Evolutionary conservation across 1,140 invertebrate genomes (phyloP), one percentile per base, ranked within the genome.

Genomic region (Anagrus nilaparvatae): DNA sequence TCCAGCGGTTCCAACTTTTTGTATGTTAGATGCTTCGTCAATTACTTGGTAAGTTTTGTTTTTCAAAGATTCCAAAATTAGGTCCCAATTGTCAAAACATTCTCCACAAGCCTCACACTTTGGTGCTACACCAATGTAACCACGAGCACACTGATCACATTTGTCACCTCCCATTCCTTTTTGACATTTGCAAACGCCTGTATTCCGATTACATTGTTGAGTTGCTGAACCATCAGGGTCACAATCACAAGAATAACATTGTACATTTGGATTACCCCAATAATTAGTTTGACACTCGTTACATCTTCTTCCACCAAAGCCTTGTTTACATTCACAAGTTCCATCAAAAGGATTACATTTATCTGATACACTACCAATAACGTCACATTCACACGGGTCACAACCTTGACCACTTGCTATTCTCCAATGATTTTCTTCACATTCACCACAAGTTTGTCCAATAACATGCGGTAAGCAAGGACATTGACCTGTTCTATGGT

Each of bases 61-160:
- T 57, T 73, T 70, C 4, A 90, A 67, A 34, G 82, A 80, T 45
- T 76, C 73, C 21, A 99, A 74, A 47, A 95, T 86, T 28, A 74
- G 49, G 68, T 99, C 94, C 97, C 97, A 99, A 61, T 96, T 97
- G 58, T 97, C 85, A 64, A 99, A 99, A 69, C 97, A 99, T 65
- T 99, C 96, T 10, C 96, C 97, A 69, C 97, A 99, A 0, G 92
- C 81, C 28, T 76, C 72, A 60, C 97, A 99, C 51, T 83, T 72
- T 1, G 95, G 95, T 25, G 92, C 84, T 29, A 77, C 67, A 7
- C 96, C 96, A 27, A 88, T 78, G 53, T 86, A 97, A 16, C 97
- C 95, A 42, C 95, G 75, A 28, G 87, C 93, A 69, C 97, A 99
- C 48, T 79, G 73, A 60, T 99, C 88, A 69, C 97, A 99, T 58